Conservation (phyloP, 2,888 invertebrate species). For the Diploptera punctata region DNA sequence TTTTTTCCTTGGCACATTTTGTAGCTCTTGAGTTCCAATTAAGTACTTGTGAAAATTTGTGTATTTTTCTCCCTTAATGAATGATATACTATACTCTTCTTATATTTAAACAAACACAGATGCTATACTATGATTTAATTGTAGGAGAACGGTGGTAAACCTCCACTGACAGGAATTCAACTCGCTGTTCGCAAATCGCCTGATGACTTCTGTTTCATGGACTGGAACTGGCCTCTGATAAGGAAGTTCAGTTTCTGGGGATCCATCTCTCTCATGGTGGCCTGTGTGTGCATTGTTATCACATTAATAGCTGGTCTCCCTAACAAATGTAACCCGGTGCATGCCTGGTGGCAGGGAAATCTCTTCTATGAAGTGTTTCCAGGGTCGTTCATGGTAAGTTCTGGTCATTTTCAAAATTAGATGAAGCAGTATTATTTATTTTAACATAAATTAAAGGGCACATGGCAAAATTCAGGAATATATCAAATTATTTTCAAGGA, state of each 20-base stretch:
- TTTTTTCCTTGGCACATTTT: too few species aligned
- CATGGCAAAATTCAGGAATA: too few species aligned
- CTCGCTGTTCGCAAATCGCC: constrained; percentile 55
- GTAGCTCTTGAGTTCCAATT: too few species aligned
- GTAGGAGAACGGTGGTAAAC: constrained; percentile 57
- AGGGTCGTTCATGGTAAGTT: constrained; percentile 74
- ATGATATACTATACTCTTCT: too few species aligned
- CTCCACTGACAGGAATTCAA: constrained; percentile 55
- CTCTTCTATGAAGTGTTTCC: constrained; percentile 88
- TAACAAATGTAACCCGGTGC: constrained; percentile 56
- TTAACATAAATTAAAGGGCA: too few species aligned
- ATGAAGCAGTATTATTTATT: too few species aligned
- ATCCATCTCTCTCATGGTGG: constrained; percentile 74
- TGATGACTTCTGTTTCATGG: constrained; percentile 63
- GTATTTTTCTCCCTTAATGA: too few species aligned
- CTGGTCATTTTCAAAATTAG: too few species aligned
- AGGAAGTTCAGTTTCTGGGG: constrained; percentile 75
- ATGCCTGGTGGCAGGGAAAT: constrained; percentile 83
- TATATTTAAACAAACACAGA: too few species aligned
- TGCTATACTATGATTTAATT: too few species aligned
- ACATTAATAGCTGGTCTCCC: constrained; percentile 72
- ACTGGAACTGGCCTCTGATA: constrained; percentile 84
- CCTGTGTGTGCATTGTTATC: constrained; percentile 74
- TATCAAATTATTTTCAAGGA: too few species aligned
- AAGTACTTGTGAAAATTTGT: too few species aligned